Base-by-base conservation (phyloP, 2,888 invertebrate species). In the Nymphalis polychloros region DNA sequence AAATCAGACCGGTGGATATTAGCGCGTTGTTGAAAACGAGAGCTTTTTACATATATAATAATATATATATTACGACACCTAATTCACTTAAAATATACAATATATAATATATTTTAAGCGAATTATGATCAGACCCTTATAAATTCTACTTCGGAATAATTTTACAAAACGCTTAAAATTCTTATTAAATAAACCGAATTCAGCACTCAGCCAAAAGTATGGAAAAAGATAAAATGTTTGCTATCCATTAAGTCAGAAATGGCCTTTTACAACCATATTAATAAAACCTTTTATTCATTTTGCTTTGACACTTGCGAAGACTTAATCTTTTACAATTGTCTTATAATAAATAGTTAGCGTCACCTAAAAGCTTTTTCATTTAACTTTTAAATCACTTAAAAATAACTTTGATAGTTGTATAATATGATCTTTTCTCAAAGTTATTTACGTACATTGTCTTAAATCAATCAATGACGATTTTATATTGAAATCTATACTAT, bases 231-330 rank as follows among this genome's bases (percentile, higher is more conserved):
- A 35, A 64, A 31, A 64, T 13, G 17, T 53, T 63, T 63, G 17
- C 41, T 50, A 41, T 23, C n/a, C 55, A 47, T 47, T 63, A 55
- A 23, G 53, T 63, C 52, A 55, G 57, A 57, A 49, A 27, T 35
- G 16, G 16, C 63, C 31, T 48, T 53, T 31, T 55, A 63, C 7
- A 63, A 41, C 46, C n/a, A 17, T 16, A 27, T 63, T 63, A 53
- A 23, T 41, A 20, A 63, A 46, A 46, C n/a, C 27, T 50, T 50
- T 7, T 19, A 8, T 47, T 17, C 19, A 13, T 50, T 63, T 63
- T 63, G 35, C 35, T 50, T 35, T 52, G 13, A 41, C 19, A 52
- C 50, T 10, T 63, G 17, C 50, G 46, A 52, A 35, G 10, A n/a
- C 50, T 63, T 52, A 63, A 41, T 41, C 20, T 20, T 63, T 50